phyloP scores from a whole-genome alignment of 2,797 vertebrate genomes.

The Balearica regulorum region DNA sequence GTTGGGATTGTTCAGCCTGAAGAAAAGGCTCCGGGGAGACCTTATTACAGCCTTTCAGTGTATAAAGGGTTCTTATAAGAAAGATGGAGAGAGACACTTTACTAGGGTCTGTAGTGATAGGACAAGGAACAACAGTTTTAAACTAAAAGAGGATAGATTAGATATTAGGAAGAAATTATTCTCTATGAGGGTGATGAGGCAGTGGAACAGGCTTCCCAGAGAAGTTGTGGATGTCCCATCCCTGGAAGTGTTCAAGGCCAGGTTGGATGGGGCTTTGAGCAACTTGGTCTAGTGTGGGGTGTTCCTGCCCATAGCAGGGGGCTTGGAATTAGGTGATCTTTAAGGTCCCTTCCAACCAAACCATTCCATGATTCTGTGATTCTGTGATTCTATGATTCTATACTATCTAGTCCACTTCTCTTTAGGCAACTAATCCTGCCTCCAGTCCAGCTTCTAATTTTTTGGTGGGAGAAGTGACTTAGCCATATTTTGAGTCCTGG shows the following conservation, averaged over 20 bases:
- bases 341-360: neutral
- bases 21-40: neutral
- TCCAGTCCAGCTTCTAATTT: neutral
- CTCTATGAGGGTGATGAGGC: neutral
- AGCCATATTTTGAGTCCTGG: neutral
- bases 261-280: neutral
- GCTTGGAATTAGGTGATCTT: neutral
- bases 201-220: neutral
- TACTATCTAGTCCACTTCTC: neutral
- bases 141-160: neutral
- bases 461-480: neutral
- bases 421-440: neutral
- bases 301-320: fast-evolving
- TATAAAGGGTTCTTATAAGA: neutral
- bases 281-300: neutral
- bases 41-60: neutral
- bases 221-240: neutral
- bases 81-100: neutral
- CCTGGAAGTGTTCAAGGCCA: neutral
- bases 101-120: neutral
- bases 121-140: neutral
- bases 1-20: neutral
- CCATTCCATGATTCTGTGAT: neutral
- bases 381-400: neutral
- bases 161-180: neutral